Percentiles rank a stretch among this genome's conserved stretches.
Conservation (phyloP, 2,113 vertebrate species). For the Uropsilus gracilis region DNA sequence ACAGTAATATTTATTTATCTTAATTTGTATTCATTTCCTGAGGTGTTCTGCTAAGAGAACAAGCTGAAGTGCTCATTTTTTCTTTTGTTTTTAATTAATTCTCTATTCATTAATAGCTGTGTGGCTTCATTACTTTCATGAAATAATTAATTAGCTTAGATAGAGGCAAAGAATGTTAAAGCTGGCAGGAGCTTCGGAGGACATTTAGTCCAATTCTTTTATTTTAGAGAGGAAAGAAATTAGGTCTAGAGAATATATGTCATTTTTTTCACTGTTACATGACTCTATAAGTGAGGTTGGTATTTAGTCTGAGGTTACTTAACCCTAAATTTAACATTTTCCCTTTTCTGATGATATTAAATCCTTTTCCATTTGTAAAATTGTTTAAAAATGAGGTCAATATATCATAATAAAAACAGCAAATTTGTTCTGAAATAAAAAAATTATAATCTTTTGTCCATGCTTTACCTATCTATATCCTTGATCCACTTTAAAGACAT, state of each 20-base stretch:
- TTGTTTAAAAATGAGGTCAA: neutral
- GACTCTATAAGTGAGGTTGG: neutral
- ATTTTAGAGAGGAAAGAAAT: conserved; percentile 15
- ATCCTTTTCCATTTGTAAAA: conserved; percentile 7
- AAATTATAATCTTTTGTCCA: neutral
- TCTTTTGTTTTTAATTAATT: neutral
- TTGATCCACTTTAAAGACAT: neutral
- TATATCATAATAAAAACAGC: neutral
- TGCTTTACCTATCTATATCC: neutral
- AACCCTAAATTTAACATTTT: neutral
- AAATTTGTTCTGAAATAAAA: conserved; percentile 23
- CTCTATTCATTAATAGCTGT: conserved; percentile 32
- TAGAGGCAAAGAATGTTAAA: conserved; percentile 2
- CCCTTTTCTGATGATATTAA: neutral
- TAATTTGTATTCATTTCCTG: conserved; percentile 23
- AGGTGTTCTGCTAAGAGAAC: conserved; percentile 1
- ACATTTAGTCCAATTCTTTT: neutral
- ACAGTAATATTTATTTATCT: conserved; percentile 40
- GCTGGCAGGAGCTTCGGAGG: neutral
- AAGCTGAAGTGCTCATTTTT: neutral
- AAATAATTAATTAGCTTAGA: conserved; percentile 52
- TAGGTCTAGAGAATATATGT: neutral
- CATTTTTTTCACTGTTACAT: neutral
- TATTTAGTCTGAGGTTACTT: neutral
- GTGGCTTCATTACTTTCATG: conserved; percentile 26